Percentiles rank a stretch among this genome's conserved stretches.
Conservation (phyloP, 2,888 invertebrate species). For the Ephialtes manifestator region DNA sequence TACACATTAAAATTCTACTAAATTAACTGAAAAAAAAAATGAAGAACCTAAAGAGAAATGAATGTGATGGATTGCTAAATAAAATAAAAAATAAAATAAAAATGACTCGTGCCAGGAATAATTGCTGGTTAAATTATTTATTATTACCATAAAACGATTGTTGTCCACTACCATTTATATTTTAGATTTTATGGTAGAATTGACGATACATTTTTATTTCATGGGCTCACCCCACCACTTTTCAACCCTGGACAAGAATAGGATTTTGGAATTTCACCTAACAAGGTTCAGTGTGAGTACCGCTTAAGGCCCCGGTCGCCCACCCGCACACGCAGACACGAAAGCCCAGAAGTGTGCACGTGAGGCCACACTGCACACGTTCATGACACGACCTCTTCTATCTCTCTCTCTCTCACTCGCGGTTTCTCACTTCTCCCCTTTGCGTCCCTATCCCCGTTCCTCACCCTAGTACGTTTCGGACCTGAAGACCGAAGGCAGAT, state of each 20-base stretch:
- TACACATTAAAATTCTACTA: no score
- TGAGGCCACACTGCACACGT: conserved; percentile 79
- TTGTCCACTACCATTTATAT: no score
- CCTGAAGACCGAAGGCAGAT: conserved; percentile 85
- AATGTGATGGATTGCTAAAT: no score
- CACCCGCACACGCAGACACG: conserved; percentile 80
- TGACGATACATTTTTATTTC: no score
- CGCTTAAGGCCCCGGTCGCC: conserved; percentile 79
- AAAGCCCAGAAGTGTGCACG: conserved; percentile 75
- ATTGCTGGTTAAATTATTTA: no score
- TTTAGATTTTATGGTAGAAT: no score
- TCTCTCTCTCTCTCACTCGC: conserved; percentile 57
- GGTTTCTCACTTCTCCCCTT: conserved; percentile 55
- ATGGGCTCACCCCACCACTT: no score
- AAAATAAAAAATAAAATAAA: no score
- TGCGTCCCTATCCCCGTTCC: conserved; percentile 51
- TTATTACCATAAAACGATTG: no score
- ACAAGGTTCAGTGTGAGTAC: conserved; percentile 75
- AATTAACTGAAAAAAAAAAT: no score
- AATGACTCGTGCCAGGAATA: no score
- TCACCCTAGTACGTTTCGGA: conserved; percentile 82
- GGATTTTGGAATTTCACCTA: not conserved
- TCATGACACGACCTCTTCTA: conserved; percentile 74
- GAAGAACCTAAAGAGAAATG: no score
- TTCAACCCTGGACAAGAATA: not conserved